These are phyloP conservation scores for Corella eumyota DNA, from an alignment of 23 tunicate genomes.

Conservation along the genomic window DNA sequence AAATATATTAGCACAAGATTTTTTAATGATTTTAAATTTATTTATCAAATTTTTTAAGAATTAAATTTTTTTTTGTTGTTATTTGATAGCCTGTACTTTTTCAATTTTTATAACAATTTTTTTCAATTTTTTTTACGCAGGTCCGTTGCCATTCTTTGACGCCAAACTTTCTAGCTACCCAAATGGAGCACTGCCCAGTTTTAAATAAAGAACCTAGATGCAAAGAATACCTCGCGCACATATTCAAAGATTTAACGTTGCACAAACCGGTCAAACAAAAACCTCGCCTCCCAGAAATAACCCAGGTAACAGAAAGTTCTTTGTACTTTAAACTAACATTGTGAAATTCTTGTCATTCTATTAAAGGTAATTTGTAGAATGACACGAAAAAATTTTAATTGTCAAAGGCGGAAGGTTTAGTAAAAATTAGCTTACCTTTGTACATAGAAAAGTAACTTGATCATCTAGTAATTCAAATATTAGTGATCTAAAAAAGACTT, in stretches of 20 bases:
- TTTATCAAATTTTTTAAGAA: too few relatives aligned
- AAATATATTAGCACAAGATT: constrained; percentile 5
- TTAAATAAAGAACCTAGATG: constrained; percentile 64
- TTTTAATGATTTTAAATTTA: too few relatives aligned
- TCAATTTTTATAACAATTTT: not conserved
- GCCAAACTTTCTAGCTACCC: constrained; percentile 62
- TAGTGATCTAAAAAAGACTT: too few relatives aligned
- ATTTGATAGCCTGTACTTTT: not conserved
- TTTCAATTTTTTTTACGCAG: constrained; percentile 4
- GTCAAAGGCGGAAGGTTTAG: too few relatives aligned
- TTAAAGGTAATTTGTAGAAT: too few relatives aligned
- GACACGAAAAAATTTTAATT: too few relatives aligned
- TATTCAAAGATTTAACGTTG: constrained; percentile 67
- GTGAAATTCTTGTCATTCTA: too few relatives aligned
- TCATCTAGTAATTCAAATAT: too few relatives aligned
- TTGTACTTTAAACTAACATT: not conserved
- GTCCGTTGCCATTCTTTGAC: constrained; percentile 85
- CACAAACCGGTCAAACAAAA: constrained; percentile 71
- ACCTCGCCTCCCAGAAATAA: constrained; percentile 67
- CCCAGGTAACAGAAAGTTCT: constrained; percentile 33
- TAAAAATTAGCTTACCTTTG: too few relatives aligned
- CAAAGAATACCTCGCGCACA: constrained; percentile 50
- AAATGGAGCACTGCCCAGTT: constrained; percentile 75
- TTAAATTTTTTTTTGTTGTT: not conserved
- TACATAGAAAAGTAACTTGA: too few relatives aligned